A percentile compares a stretch with the other conserved stretches of the same genome.
Evolutionary conservation across 2,888 invertebrate genomes (phyloP).

Genomic region (Eubasilissa splendida): DNA sequence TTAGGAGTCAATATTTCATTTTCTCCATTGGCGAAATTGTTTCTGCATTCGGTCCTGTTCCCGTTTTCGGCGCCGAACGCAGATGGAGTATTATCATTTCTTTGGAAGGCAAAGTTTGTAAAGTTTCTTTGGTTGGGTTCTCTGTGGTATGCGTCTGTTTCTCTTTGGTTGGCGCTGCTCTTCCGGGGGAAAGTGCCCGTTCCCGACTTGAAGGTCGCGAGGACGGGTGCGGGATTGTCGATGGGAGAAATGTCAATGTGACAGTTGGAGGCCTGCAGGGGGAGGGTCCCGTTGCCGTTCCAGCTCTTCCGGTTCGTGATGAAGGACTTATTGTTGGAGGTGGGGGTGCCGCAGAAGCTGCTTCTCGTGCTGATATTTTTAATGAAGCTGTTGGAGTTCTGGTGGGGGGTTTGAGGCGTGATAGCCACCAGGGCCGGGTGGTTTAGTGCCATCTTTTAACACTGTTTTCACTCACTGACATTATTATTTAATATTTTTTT

Average conservation of each 20-base stretch:
- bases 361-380: constrained; percentile 73
- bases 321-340: constrained; percentile 69
- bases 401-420: constrained; percentile 69
- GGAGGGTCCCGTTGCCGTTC: constrained; percentile 72
- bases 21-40: constrained; percentile 62
- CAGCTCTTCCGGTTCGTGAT: constrained; percentile 72
- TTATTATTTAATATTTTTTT: background rate
- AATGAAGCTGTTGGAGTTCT: constrained; percentile 71
- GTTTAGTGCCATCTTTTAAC: constrained; percentile 65
- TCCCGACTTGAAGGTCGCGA: constrained; percentile 71
- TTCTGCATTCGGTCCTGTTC: constrained; percentile 2
- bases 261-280: constrained; percentile 67
- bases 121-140: constrained; percentile 39
- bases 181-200: constrained; percentile 69
- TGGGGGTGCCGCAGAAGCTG: constrained; percentile 71
- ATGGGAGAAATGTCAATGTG: constrained; percentile 61
- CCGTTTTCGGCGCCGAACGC: background rate
- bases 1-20: constrained; percentile 71
- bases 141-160: constrained; percentile 20
- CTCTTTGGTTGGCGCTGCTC: constrained; percentile 38
- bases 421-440: constrained; percentile 72
- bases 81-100: constrained; percentile 4
- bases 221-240: constrained; percentile 64
- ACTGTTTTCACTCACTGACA: constrained; percentile 21
- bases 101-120: constrained; percentile 32